Percentiles rank a stretch among this genome's conserved stretches.
Conservation (phyloP, 1,140 invertebrate species). For the Drosophila bocqueti region DNA sequence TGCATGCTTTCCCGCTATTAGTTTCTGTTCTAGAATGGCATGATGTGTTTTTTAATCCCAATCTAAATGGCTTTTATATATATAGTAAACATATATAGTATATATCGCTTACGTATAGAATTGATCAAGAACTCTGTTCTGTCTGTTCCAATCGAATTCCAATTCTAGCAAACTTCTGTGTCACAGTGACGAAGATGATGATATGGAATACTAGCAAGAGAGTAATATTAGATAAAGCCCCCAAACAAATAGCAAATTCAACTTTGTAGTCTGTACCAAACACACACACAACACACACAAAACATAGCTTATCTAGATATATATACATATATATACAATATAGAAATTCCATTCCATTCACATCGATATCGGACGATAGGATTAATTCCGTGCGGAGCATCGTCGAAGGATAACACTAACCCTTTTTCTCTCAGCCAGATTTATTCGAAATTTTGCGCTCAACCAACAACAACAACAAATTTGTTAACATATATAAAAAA, state of each 20-base stretch:
- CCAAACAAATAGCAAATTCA: conserved; percentile 58
- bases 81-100: conserved; percentile 1
- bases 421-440: conserved; percentile 45
- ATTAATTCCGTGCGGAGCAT: conserved; percentile 62
- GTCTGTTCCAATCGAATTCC: conserved; percentile 57
- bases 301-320: conserved; percentile 67
- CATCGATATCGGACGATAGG: conserved; percentile 48
- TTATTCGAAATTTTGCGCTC: conserved; percentile 51
- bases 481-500: conserved; percentile 34
- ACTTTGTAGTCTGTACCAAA: conserved; percentile 73
- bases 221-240: conserved; percentile 64
- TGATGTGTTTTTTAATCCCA: conserved; percentile 37
- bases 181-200: conserved; percentile 85
- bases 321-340: conserved; percentile 51
- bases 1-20: conserved; percentile 39
- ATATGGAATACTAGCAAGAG: conserved; percentile 84
- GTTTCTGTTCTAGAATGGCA: conserved; percentile 34
- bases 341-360: conserved; percentile 56
- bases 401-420: conserved; percentile 46
- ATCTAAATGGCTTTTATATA: conserved; percentile 18
- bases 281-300: conserved; percentile 29
- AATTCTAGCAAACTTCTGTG: conserved; percentile 85
- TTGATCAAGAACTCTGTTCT: conserved; percentile 54
- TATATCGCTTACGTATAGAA: conserved; percentile 49
- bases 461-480: conserved; percentile 18